A percentile compares a stretch with the other conserved stretches of the same genome.
These are phyloP conservation scores for Myotis myotis DNA, from an alignment of 2,797 vertebrate genomes.

Conservation along the genomic window DNA sequence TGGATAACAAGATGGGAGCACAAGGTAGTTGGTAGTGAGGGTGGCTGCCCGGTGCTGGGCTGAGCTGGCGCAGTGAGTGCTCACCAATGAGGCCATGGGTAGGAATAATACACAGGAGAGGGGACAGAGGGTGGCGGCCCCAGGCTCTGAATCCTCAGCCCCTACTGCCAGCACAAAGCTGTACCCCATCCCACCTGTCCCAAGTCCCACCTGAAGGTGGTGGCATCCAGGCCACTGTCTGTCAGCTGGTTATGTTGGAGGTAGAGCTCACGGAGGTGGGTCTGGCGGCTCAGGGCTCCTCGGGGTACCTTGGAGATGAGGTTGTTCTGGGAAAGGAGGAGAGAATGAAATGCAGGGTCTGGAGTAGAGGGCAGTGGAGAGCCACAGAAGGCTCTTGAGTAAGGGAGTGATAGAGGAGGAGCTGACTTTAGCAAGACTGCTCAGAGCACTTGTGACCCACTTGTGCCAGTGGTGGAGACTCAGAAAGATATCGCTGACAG, in stretches of 20 bases:
- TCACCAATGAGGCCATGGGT: not conserved
- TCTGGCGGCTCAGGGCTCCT: conserved; percentile 76
- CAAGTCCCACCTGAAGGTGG: conserved; percentile 73
- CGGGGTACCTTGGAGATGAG: conserved; percentile 78
- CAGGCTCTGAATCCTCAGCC: not conserved
- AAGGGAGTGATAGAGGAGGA: not conserved
- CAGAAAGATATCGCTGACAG: not conserved
- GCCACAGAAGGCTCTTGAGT: not conserved
- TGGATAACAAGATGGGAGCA: not conserved
- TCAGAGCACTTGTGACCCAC: not conserved
- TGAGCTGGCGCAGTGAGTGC: not conserved
- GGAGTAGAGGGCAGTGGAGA: not conserved
- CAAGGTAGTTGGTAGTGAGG: not conserved
- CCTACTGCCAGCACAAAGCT: accelerated
- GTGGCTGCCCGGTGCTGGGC: not conserved
- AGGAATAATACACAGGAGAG: not conserved
- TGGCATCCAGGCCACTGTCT: conserved; percentile 57
- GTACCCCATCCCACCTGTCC: not conserved
- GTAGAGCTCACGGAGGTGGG: conserved; percentile 78
- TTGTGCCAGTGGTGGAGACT: not conserved
- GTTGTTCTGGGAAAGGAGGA: conserved; percentile 74
- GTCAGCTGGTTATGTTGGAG: conserved; percentile 79
- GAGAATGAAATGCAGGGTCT: accelerated
- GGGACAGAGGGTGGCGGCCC: not conserved
- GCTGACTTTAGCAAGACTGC: not conserved